Percentiles rank a stretch among this genome's conserved stretches.
Evolutionary conservation across 2,888 invertebrate genomes (phyloP).

Genomic region (Anaspis maculata): DNA sequence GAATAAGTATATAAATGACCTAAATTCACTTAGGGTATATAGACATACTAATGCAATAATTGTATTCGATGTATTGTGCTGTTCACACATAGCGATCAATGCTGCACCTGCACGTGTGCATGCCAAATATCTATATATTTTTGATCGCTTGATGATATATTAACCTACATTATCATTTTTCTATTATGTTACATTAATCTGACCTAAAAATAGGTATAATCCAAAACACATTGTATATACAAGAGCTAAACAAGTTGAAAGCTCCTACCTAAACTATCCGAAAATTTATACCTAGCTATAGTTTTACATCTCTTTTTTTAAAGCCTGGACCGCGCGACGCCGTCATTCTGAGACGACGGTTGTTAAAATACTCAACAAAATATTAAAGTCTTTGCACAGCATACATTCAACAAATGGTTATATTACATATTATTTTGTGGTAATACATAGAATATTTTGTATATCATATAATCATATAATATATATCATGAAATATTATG

Average conservation of each 20-base stretch:
- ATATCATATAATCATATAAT: background rate
- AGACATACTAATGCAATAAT: slow-evolving; percentile 1
- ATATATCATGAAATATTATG: background rate
- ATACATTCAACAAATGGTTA: slow-evolving; percentile 10
- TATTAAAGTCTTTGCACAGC: slow-evolving; percentile 10
- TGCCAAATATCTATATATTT: no score
- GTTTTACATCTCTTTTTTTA: slow-evolving; percentile 15
- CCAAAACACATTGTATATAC: no score
- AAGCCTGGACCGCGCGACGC: slow-evolving; percentile 24
- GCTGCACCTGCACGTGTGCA: no score
- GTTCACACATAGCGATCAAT: no score
- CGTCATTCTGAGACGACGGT: slow-evolving; percentile 18
- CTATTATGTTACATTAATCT: no score
- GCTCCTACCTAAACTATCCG: no score
- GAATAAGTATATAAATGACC: slow-evolving; percentile 3
- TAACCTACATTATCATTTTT: no score
- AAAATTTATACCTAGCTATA: slow-evolving; percentile 6
- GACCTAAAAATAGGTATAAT: no score
- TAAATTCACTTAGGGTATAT: background rate
- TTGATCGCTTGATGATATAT: no score
- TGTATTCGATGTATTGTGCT: slow-evolving; percentile 8
- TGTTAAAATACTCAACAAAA: slow-evolving; percentile 13
- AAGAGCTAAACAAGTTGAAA: no score
- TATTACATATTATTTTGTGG: background rate
- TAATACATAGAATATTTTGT: background rate